These are phyloP conservation scores for Crocuta crocuta DNA, from an alignment of 2,113 vertebrate genomes.

Conservation along the genomic window DNA sequence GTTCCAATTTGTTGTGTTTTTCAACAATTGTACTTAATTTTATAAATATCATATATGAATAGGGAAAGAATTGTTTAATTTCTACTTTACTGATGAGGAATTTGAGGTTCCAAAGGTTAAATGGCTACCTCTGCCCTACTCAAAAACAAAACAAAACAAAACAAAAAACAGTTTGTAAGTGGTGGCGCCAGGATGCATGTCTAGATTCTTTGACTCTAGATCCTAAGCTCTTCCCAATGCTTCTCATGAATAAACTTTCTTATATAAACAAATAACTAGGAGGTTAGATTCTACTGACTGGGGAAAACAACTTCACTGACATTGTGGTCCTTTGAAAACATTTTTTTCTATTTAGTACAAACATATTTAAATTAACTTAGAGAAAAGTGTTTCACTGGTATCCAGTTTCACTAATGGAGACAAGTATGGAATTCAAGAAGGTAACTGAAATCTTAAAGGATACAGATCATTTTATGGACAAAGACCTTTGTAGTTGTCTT, in stretches of 20 bases:
- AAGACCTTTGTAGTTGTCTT: slow-evolving; percentile 15
- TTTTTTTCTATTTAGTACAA: not conserved
- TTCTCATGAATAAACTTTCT: slow-evolving; percentile 47
- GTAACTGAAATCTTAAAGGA: not conserved
- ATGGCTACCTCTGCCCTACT: not conserved
- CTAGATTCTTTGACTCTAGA: slow-evolving; percentile 28
- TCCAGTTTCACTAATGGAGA: slow-evolving; percentile 21
- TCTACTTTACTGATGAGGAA: not conserved
- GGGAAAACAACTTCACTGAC: slow-evolving; percentile 14
- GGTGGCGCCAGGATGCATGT: not conserved
- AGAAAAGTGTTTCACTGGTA: not conserved
- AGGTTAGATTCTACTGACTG: not conserved
- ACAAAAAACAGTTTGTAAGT: not conserved
- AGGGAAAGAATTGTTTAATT: not conserved
- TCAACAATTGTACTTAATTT: not conserved
- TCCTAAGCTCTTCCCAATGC: not conserved
- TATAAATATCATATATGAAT: not conserved
- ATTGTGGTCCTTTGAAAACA: not conserved
- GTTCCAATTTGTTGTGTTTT: not conserved
- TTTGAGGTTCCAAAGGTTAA: not conserved
- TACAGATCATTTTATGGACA: slow-evolving; percentile 23
- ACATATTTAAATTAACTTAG: slow-evolving; percentile 18
- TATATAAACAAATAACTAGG: slow-evolving; percentile 33
- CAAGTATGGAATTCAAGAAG: slow-evolving; percentile 4
- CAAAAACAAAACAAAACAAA: not conserved